phyloP scores from a whole-genome alignment of 2,797 vertebrate species.

The Amblyraja radiata region DNA sequence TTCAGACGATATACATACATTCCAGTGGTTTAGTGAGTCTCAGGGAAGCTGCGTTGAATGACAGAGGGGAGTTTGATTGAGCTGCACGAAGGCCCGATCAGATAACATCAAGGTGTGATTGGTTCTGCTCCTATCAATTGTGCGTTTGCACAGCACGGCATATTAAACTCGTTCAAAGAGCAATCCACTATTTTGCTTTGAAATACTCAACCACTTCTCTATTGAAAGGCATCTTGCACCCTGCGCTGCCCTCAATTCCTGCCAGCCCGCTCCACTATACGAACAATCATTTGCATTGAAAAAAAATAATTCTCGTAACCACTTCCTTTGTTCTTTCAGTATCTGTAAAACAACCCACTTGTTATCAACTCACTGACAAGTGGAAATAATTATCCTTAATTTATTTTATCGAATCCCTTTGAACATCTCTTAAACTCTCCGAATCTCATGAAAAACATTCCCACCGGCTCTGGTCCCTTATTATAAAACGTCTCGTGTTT shows the following conservation, averaged over 20 bases:
- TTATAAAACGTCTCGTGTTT: not conserved
- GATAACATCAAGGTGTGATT: not conserved
- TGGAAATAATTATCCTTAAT: not conserved
- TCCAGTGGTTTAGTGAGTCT: not conserved
- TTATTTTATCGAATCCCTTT: not conserved
- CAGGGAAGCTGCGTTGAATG: not conserved
- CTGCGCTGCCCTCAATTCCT: not conserved
- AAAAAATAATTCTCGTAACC: not conserved
- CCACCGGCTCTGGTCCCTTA: not conserved
- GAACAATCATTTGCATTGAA: not conserved
- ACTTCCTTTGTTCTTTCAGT: not conserved
- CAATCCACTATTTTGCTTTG: not conserved
- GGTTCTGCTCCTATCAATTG: not conserved
- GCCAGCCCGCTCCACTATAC: not conserved
- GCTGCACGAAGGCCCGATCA: not conserved
- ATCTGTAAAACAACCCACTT: not conserved
- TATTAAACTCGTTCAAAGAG: not conserved
- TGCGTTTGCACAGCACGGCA: not conserved
- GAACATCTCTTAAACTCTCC: not conserved
- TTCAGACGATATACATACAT: not conserved
- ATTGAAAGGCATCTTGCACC: not conserved
- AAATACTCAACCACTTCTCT: conserved; percentile 2
- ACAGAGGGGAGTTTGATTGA: not conserved
- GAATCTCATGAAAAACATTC: not conserved
- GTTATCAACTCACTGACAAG: not conserved